Conservation (phyloP, 2,888 invertebrate genomes). For the Volucella inanis region DNA sequence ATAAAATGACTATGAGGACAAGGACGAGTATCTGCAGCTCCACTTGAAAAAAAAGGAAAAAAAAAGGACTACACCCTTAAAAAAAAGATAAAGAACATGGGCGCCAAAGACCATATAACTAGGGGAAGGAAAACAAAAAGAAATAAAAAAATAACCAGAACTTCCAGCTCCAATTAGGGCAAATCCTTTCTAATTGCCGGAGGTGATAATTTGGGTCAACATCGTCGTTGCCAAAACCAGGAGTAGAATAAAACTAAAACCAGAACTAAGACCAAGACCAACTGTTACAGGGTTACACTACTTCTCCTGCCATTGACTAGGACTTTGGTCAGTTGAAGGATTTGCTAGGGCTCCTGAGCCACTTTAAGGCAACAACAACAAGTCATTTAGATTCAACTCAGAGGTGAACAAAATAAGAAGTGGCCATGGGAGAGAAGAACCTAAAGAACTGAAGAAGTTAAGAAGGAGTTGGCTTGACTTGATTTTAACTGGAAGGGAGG, state of each 20-base stretch:
- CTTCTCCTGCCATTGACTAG: conserved; percentile 10
- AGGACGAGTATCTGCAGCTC: conserved; percentile 13
- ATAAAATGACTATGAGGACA: neutral
- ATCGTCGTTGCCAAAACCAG: conserved; percentile 13
- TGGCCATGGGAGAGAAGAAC: neutral
- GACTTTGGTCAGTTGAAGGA: conserved; percentile 49
- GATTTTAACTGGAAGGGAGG: neutral
- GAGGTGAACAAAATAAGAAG: conserved; percentile 32
- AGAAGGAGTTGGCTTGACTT: conserved; percentile 2
- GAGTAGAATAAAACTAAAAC: conserved; percentile 5
- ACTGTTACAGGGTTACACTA: conserved; percentile 19
- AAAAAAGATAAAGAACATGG: conserved; percentile 19
- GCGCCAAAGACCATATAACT: conserved; percentile 3
- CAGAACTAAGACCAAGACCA: conserved; percentile 16
- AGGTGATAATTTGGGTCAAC: conserved; percentile 67
- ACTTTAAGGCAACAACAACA: conserved; percentile 46
- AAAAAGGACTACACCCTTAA: conserved; percentile 7
- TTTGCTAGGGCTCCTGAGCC: conserved; percentile 17
- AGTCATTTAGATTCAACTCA: conserved; percentile 49
- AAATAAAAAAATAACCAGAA: conserved; percentile 8
- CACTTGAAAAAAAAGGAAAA: conserved; percentile 25
- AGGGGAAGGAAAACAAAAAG: neutral
- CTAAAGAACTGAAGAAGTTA: neutral
- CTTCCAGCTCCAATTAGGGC: conserved; percentile 65
- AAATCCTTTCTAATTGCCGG: conserved; percentile 72